phyloP scores from a whole-genome alignment of 2,888 invertebrate species.

The Aporophyla nigra region DNA sequence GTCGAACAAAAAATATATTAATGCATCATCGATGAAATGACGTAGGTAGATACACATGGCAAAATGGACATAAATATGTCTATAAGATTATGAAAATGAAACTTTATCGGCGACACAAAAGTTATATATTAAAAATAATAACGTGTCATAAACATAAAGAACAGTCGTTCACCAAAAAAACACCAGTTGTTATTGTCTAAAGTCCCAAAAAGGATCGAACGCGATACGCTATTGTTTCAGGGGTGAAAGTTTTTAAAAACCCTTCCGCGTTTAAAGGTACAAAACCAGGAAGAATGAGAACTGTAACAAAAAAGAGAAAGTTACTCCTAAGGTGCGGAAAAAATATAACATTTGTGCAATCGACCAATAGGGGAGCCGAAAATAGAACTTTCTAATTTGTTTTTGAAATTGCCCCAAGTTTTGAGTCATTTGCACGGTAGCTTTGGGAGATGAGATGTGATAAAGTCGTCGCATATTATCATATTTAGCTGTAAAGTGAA shows the following conservation, averaged over 20 bases:
- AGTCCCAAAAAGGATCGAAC: slow-evolving; percentile 58
- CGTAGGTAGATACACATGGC: slow-evolving; percentile 34
- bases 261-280: slow-evolving; percentile 85
- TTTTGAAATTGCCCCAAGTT: slow-evolving; percentile 76
- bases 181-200: slow-evolving; percentile 44
- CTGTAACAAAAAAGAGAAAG: slow-evolving; percentile 90
- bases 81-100: slow-evolving; percentile 30
- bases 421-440: slow-evolving; percentile 84
- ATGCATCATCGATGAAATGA: slow-evolving; percentile 19
- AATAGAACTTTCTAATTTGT: slow-evolving; percentile 88
- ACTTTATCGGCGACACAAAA: slow-evolving; percentile 32
- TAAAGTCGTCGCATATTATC: slow-evolving; percentile 40
- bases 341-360: slow-evolving; percentile 77
- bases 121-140: slow-evolving; percentile 25
- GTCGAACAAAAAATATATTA: slow-evolving; percentile 14
- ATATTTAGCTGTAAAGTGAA: slow-evolving; percentile 41
- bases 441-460: slow-evolving; percentile 72
- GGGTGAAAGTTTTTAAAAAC: slow-evolving; percentile 86
- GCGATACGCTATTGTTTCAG: slow-evolving; percentile 81
- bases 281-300: slow-evolving; percentile 84
- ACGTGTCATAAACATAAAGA: slow-evolving; percentile 19
- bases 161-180: slow-evolving; percentile 13
- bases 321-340: slow-evolving; percentile 78
- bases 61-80: slow-evolving; percentile 29
- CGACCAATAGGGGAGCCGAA: slow-evolving; percentile 81